A percentile compares a stretch with the other conserved stretches of the same genome.
Evolutionary conservation across 2,797 vertebrate species (phyloP).

Genomic region (Lemur catta): DNA sequence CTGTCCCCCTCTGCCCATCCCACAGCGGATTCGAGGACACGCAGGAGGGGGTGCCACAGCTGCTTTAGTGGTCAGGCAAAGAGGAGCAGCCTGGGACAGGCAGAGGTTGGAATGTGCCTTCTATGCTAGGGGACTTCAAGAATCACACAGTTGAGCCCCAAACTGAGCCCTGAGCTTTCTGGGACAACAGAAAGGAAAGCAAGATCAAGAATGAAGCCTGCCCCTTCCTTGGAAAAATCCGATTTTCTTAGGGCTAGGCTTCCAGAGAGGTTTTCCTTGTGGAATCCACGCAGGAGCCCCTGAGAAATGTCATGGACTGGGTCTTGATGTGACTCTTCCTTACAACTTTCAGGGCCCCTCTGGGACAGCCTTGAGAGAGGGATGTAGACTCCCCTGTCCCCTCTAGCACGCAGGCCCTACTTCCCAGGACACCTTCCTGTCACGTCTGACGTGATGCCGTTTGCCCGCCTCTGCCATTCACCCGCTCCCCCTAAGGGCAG

Average conservation of each 20-base stretch:
- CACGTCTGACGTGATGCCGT: not conserved
- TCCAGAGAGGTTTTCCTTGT: not conserved
- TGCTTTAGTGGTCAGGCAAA: fast-evolving
- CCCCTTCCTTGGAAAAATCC: not conserved
- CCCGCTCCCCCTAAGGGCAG: not conserved
- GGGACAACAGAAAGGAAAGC: not conserved
- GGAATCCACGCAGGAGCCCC: not conserved
- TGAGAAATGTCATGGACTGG: too few relatives aligned
- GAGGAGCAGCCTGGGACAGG: too few relatives aligned
- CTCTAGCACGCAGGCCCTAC: fast-evolving
- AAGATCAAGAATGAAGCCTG: fast-evolving
- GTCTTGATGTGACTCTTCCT: not conserved
- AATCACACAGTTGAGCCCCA: not conserved
- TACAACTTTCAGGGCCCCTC: not conserved
- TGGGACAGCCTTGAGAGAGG: not conserved
- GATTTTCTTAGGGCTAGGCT: too few relatives aligned
- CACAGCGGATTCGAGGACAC: fast-evolving
- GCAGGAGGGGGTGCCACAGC: fast-evolving
- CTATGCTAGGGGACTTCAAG: not conserved
- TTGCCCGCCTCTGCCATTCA: not conserved
- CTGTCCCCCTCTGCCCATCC: not conserved
- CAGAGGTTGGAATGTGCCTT: not conserved
- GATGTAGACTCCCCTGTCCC: fast-evolving
- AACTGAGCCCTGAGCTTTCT: not conserved
- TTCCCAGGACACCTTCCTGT: too few relatives aligned